Evolutionary conservation across 2,888 invertebrate species (phyloP), one percentile per base, ranked within the genome.

Genomic region (Branchipolynoe longqiensis): DNA sequence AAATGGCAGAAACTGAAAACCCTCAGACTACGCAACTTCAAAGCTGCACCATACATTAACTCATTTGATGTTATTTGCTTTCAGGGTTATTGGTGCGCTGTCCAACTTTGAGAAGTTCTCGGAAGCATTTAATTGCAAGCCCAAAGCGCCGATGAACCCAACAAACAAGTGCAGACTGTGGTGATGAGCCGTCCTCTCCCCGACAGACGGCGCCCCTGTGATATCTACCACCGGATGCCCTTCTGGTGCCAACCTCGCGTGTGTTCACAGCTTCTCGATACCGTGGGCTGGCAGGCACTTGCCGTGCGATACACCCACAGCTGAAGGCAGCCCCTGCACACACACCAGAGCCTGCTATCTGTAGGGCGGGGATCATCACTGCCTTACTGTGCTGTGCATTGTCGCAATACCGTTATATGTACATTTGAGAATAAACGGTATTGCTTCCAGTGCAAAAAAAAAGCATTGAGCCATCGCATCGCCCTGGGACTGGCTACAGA

Each of bases 81-180:
- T 6, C 78, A 78, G 78, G 33, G 78, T 78, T 0, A 78, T 78
- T n/a, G 78, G 78, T 22, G 78, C 78, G 22, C 78, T 78, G 4
- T 78, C 78, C 2, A 78, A 78, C 54, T 78, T 78, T 78, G 78
- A 78, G 41, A 78, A n/a, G 14, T 78, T 78, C 28, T 41, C 78
- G 0, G 48, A 78, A 33, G 78, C 78, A 12, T 78, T 78, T 33
- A 78, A 25, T 25, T 78, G 78, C 31, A 41, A 48, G 33, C 78
- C 41, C 4, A 41, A 48, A 14, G n/a, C 78, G 22, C 78, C 48
- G 12, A 78, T 78, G 78, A 78, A 54, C 78, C 78, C 78, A 48
- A 1, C 22, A 28, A 28, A 78, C 6, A 78, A 54, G 48, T 78
- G 78, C n/a, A 25, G 54, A 40, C 41, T 78, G n/a, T 78, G 78